A percentile compares a stretch with the other conserved stretches of the same genome.
phyloP scores from a whole-genome alignment of 2,888 invertebrate genomes.

The Loripinus fragilis region DNA sequence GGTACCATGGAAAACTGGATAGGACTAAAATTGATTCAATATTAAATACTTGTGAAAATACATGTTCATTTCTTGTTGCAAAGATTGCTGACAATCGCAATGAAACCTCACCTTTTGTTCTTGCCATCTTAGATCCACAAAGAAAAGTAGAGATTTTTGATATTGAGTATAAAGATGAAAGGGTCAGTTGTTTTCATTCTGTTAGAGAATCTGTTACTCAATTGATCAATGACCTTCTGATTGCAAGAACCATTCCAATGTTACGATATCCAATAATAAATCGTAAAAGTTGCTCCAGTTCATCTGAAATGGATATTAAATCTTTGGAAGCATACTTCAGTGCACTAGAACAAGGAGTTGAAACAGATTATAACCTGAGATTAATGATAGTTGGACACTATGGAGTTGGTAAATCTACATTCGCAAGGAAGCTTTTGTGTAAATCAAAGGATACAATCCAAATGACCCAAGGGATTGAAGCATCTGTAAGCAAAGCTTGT shows the following conservation, averaged over 20 bases:
- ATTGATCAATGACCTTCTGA: neutral
- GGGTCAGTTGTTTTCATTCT: slow-evolving; percentile 5
- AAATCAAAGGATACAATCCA: neutral
- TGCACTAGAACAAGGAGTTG: slow-evolving; percentile 17
- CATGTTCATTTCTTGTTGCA: neutral
- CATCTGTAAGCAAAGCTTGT: neutral
- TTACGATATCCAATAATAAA: neutral
- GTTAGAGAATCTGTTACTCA: neutral
- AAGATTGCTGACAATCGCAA: neutral
- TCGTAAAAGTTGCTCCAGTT: neutral
- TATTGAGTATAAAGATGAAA: slow-evolving; percentile 11
- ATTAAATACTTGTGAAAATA: neutral
- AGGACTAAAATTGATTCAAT: neutral
- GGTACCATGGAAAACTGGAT: neutral
- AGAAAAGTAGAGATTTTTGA: neutral
- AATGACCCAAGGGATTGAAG: slow-evolving; percentile 2
- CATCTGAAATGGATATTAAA: neutral
- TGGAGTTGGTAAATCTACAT: slow-evolving; percentile 25
- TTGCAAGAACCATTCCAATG: neutral
- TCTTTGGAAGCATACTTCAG: slow-evolving; percentile 1
- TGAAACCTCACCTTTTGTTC: neutral
- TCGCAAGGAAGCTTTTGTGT: slow-evolving; percentile 5
- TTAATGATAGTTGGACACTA: slow-evolving; percentile 25
- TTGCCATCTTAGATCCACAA: neutral
- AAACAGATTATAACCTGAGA: slow-evolving; percentile 25